Percentiles rank a stretch among this genome's conserved stretches.
Evolutionary conservation across 2,888 invertebrate genomes (phyloP).

Genomic region (Sphinx pinastri): DNA sequence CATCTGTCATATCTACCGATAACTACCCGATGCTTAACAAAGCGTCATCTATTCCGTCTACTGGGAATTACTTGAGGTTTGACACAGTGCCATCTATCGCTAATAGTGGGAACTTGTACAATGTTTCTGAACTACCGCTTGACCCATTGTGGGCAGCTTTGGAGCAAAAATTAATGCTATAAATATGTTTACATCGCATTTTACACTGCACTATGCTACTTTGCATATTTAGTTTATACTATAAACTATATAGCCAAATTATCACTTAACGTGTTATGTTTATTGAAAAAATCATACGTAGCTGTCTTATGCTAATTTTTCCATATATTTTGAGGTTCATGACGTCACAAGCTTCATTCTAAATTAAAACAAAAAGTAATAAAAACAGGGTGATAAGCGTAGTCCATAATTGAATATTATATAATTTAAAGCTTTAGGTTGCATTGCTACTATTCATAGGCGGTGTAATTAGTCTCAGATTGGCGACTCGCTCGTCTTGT

Average conservation of each 20-base stretch:
- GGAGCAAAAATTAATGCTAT: constrained; percentile 63
- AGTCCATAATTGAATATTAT: no score
- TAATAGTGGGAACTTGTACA: neutral
- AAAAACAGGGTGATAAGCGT: no score
- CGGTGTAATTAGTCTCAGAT: no score
- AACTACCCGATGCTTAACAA: neutral
- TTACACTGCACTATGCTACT: neutral
- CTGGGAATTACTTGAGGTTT: constrained; percentile 32
- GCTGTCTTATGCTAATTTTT: neutral
- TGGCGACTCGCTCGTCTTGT: no score
- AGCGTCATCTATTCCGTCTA: neutral
- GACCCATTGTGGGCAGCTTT: constrained; percentile 70
- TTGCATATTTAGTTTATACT: neutral
- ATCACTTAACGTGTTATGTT: no score
- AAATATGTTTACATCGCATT: constrained; percentile 27
- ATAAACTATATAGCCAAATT: no score
- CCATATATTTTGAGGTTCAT: neutral
- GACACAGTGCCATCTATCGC: constrained; percentile 50
- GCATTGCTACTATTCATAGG: no score
- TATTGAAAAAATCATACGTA: neutral
- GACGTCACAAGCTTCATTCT: neutral
- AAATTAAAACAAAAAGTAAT: no score
- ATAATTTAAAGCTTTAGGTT: no score
- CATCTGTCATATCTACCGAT: constrained; percentile 41
- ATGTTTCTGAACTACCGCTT: constrained; percentile 38